A percentile compares a stretch with the other conserved stretches of the same genome.
Conservation (phyloP, 2,888 invertebrate species). For the Neoascia interrupta region DNA sequence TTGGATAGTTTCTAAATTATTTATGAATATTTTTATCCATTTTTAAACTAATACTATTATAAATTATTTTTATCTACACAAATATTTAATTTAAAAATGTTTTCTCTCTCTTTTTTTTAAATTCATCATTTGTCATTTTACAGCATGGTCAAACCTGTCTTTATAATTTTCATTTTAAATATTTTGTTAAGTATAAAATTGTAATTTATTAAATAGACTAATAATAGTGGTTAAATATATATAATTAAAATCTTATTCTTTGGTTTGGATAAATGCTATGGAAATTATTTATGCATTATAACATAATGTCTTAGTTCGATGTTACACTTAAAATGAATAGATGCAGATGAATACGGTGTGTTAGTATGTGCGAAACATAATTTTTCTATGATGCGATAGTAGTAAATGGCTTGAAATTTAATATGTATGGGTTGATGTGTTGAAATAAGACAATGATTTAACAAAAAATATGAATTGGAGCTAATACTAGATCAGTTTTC, state of each 20-base stretch:
- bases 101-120: constrained; percentile 4
- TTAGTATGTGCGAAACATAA: constrained; percentile 41
- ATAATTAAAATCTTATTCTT: constrained; percentile 33
- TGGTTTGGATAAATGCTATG: constrained; percentile 26
- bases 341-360: constrained; percentile 9
- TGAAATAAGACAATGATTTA: constrained; percentile 29
- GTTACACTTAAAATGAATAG: constrained; percentile 38
- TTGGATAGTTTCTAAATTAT: too few relatives aligned
- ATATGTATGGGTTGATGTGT: constrained; percentile 25
- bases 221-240: constrained; percentile 37
- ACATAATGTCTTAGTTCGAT: constrained; percentile 29
- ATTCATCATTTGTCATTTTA: not conserved
- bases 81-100: constrained; percentile 18
- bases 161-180: not conserved
- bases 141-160: not conserved
- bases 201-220: constrained; percentile 41
- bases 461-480: constrained; percentile 45
- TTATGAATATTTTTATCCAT: not conserved
- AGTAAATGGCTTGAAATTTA: constrained; percentile 8
- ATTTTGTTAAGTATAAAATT: constrained; percentile 54
- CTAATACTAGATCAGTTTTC: constrained; percentile 53
- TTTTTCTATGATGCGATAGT: constrained; percentile 8
- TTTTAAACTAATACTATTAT: constrained; percentile 19
- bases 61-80: constrained; percentile 49
- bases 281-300: constrained; percentile 17